phyloP scores from a whole-genome alignment of 2,113 vertebrate species.

The Polypterus senegalus region DNA sequence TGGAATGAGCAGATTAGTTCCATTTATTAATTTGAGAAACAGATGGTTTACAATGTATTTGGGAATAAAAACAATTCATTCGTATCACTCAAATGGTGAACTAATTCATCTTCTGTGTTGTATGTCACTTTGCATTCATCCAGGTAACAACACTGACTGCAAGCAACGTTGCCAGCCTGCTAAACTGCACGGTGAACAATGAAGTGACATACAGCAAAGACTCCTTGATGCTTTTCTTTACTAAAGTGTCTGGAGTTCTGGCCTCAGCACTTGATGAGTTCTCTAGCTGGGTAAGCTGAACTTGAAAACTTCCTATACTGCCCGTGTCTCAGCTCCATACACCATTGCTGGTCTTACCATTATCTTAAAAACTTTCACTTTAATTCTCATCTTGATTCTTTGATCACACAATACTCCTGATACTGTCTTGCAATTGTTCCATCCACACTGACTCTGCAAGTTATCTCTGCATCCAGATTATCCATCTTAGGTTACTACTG shows the following conservation, averaged over 20 bases:
- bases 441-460: no score
- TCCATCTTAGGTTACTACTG: no score
- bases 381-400: not conserved
- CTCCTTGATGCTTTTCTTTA: conserved; percentile 34
- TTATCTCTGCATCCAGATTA: no score
- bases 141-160: conserved; percentile 20
- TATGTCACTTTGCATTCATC: not conserved
- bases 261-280: conserved; percentile 42
- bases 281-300: conserved; percentile 40
- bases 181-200: conserved; percentile 19
- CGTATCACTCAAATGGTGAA: not conserved
- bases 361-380: not conserved
- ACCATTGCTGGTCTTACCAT: not conserved
- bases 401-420: no score
- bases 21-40: not conserved
- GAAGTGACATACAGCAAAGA: conserved; percentile 11
- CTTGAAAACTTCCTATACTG: not conserved
- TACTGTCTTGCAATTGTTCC: no score
- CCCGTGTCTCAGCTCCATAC: not conserved
- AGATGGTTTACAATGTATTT: not conserved
- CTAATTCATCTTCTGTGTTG: not conserved
- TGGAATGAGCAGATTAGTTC: not conserved
- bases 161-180: conserved; percentile 17
- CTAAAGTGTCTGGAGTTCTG: conserved; percentile 31
- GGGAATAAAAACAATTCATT: not conserved